Conservation (phyloP, 2,797 vertebrate genomes). For the Parauchenoglanis ngamensis region DNA sequence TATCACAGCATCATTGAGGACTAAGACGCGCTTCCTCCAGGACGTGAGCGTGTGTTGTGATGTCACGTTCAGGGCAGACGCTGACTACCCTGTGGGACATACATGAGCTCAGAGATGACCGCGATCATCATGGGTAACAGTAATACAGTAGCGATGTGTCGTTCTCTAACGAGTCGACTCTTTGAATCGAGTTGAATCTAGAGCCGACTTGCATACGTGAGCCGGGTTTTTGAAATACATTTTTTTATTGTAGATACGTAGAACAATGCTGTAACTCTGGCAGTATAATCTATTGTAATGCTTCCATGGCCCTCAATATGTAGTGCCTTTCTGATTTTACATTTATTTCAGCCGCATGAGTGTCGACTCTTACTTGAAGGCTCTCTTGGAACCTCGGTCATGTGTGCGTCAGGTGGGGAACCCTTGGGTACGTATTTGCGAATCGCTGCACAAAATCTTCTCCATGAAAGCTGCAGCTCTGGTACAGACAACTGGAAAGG, state of each 20-base stretch:
- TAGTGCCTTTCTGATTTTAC: neutral
- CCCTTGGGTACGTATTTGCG: neutral
- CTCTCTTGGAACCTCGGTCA: too few relatives aligned
- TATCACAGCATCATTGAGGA: neutral
- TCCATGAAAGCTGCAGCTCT: neutral
- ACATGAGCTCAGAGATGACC: neutral
- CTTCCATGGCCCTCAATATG: neutral
- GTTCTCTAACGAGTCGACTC: neutral
- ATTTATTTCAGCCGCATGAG: neutral
- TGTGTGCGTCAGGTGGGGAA: too few relatives aligned
- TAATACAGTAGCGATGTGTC: neutral
- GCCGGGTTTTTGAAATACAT: neutral
- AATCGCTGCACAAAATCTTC: neutral
- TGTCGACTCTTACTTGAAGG: neutral
- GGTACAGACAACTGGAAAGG: neutral
- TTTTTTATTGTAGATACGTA: neutral
- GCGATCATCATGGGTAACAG: neutral
- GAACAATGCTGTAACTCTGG: neutral
- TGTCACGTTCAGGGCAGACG: too few relatives aligned
- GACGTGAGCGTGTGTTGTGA: neutral
- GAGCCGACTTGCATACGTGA: neutral
- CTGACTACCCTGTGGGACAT: neutral
- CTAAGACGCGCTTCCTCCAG: neutral
- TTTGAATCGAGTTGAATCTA: neutral
- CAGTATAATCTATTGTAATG: neutral